phyloP scores from a whole-genome alignment of 2,797 vertebrate genomes.

The Gobio occitaniae region DNA sequence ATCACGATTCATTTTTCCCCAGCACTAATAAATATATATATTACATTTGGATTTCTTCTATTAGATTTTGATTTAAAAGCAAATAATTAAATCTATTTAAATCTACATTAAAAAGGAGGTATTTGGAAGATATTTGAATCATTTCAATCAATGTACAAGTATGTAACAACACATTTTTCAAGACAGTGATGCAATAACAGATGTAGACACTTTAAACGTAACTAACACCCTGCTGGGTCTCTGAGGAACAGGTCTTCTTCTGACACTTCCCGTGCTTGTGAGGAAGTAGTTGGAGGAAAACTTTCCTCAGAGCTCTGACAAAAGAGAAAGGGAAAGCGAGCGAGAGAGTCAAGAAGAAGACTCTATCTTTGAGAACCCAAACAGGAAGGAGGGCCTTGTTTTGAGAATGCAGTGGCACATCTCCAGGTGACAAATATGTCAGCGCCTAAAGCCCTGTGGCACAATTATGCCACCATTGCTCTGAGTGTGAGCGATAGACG shows the following conservation, averaged over 20 bases:
- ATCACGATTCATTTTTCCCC: no score
- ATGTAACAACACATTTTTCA: neutral
- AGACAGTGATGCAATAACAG: neutral
- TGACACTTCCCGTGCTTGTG: slow-evolving; percentile 16
- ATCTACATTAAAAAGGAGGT: neutral
- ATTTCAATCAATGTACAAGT: neutral
- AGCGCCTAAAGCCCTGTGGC: slow-evolving; percentile 97
- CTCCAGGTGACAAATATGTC: slow-evolving; percentile 97
- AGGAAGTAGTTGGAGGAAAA: slow-evolving; percentile 67
- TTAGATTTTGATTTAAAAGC: neutral
- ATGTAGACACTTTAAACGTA: slow-evolving; percentile 34
- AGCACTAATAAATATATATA: no score
- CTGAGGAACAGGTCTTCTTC: slow-evolving; percentile 31
- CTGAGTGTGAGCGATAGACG: slow-evolving; percentile 80
- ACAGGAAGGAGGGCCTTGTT: slow-evolving; percentile 79
- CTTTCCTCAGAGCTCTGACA: slow-evolving; percentile 77
- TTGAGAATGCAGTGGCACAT: slow-evolving; percentile 75
- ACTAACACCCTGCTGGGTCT: slow-evolving; percentile 16
- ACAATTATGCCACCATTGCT: slow-evolving; percentile 99
- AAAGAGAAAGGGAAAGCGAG: slow-evolving; percentile 71
- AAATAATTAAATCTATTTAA: neutral
- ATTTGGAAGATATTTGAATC: neutral
- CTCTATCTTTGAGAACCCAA: slow-evolving; percentile 70
- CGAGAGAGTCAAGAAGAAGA: slow-evolving; percentile 74
- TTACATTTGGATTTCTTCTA: neutral